Base-by-base conservation (phyloP, 2,113 vertebrate species). In the Panthera uncia region DNA sequence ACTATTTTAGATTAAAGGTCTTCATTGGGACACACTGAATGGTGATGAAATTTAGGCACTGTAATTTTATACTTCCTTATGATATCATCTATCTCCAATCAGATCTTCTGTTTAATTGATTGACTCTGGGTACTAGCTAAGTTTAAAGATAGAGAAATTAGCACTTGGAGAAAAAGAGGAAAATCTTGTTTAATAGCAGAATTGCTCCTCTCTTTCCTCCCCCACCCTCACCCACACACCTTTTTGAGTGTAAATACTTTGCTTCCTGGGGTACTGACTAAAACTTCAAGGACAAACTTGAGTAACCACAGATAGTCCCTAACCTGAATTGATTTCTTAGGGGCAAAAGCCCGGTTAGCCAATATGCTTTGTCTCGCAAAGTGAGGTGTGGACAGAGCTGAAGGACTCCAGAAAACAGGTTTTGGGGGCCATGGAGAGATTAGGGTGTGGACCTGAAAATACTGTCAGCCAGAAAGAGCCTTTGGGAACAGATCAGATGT, bases 221-320 rank as follows among this genome's bases (percentile, higher is more conserved):
- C 33, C 29, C 7, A 10, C 11, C 7, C 36, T 50, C 21, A 57
- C 2, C 36, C 45, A 68, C 33, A 4, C 15, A 86, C 1, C 5
- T 33, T 95, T 96, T 79, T 69, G 48, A 69, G 29, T 96, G 33
- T 91, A 69, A 76, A 41, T 66, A 73, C 25, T 95, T 93, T 79
- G 8, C 27, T 78, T 52, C 33, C 45, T 82, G 4, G 48, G 86
- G 36, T 48, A 68, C 6, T 45, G 18, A 73, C 16, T 74, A 81
- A 92, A 92, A 33, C 50, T 93, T 90, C 74, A 81, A 63, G 16
- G 18, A 65, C n/a, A 91, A 36, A 36, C 23, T 55, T n/a, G 18
- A 93, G 52, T 87, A 87, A 93, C n/a, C 41, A 45, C 14, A 76
- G 14, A 31, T 57, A 52, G 41, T 63, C 11, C 33, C 23, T 63